Evolutionary conservation across 2,888 invertebrate species (phyloP).

Genomic region (Dryobotodes eremita): DNA sequence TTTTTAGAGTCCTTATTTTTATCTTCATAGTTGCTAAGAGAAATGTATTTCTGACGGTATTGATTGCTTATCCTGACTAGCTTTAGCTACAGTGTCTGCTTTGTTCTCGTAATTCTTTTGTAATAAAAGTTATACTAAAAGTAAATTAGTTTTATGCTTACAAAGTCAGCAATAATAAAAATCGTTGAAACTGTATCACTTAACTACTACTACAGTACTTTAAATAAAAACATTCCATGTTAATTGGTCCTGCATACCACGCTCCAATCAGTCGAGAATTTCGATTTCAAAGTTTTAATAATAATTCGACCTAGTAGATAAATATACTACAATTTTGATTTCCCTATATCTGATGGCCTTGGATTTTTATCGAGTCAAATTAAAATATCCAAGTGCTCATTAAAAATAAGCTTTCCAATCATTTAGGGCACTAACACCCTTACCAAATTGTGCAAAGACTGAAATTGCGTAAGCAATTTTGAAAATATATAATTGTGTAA

Average conservation of each 20-base stretch:
- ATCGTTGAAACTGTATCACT: slow-evolving; percentile 30
- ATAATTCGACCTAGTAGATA: slow-evolving; percentile 50
- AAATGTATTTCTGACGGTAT: slow-evolving; percentile 5
- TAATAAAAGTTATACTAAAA: neutral
- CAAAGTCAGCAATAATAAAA: slow-evolving; percentile 17
- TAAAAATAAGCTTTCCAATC: slow-evolving; percentile 64
- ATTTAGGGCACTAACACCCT: slow-evolving; percentile 59
- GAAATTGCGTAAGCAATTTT: slow-evolving; percentile 56
- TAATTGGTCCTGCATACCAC: slow-evolving; percentile 63
- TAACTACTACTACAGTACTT: slow-evolving; percentile 33
- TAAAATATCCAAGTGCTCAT: slow-evolving; percentile 56
- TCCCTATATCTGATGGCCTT: slow-evolving; percentile 64
- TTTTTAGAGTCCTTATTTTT: slow-evolving; percentile 77
- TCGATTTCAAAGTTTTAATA: slow-evolving; percentile 56
- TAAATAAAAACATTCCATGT: slow-evolving; percentile 62
- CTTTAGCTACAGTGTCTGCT: neutral
- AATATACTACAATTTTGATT: slow-evolving; percentile 47
- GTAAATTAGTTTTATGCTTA: neutral
- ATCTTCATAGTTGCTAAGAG: slow-evolving; percentile 31
- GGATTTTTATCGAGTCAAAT: slow-evolving; percentile 47
- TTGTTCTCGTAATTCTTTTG: neutral
- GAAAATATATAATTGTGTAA: slow-evolving; percentile 54
- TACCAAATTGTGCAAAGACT: slow-evolving; percentile 48
- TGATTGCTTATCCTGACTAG: slow-evolving; percentile 8
- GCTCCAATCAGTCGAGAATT: slow-evolving; percentile 54